Base-by-base conservation (phyloP, 2,888 invertebrate species). In the Protophormia terraenovae region DNA sequence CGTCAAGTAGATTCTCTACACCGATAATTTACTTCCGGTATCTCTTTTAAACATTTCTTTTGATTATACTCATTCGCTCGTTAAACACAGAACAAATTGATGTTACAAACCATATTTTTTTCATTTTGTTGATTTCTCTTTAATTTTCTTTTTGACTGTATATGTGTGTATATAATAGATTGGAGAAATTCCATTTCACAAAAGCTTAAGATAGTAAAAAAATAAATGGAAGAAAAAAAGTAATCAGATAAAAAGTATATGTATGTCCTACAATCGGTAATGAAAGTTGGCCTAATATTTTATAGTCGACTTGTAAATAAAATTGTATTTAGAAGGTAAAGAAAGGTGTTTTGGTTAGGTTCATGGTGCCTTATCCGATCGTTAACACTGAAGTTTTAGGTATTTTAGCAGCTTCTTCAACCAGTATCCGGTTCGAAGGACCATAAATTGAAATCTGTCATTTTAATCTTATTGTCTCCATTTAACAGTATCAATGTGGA, bases 1-100 rank as follows among this genome's bases (percentile, higher is more conserved):
- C 38, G 14, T 41, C 50, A 72, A 45, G 19, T 58, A 50, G 50
- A 72, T 67, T 66, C 29, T 66, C 29, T 41, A 8, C 4, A 38
- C 47, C 72, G 72, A 77, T 84, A 81, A 84, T 84, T 84, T 72
- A 77, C 72, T 81, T 84, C 81, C 81, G 84, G 67, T 81, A 64
- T 73, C 47, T 84, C 45, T 69, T 35, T 73, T 27, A 50, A 50
- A 67, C 27, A 71, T 14, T 29, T 58, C 50, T 66, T 73, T 80
- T 69, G 50, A 75, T 71, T 84, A 58, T 41, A 60, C 10, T 83
- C 73, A 72, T 67, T 71, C 64, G 38, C 75, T 66, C 67, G 50
- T 84, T 73, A 32, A 78, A 69, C n/a, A 19, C 24, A 53, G 32
- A 60, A 14, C n/a, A 64, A 72, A 78, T 55, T 77, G 72, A 55